phyloP scores from a whole-genome alignment of 2,113 vertebrate species.

The Pithys albifrons region DNA sequence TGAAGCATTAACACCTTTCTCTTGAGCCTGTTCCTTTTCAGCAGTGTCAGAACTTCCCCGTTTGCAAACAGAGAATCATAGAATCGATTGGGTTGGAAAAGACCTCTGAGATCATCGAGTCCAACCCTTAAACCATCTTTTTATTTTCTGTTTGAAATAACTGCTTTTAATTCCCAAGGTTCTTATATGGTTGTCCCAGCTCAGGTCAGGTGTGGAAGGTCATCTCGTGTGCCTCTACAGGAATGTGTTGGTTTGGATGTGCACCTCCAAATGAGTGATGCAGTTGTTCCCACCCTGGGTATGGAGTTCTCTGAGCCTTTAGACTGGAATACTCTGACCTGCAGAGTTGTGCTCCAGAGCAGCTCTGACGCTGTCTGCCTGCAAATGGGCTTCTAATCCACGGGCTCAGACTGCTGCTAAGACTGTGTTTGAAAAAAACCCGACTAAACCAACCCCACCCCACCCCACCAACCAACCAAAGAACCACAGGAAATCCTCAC shows the following conservation, averaged over 20 bases:
- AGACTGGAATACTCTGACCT: not conserved
- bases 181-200: not conserved
- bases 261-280: not conserved
- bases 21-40: not conserved
- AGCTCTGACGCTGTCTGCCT: not conserved
- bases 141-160: not conserved
- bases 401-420: not conserved
- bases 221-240: not conserved
- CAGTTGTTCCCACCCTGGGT: not conserved
- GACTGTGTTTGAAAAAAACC: not conserved
- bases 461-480: not conserved
- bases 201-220: not conserved
- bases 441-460: accelerated
- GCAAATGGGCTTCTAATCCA: not conserved
- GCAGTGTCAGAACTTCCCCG: not conserved
- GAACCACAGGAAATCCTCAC: not conserved
- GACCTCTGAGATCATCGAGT: too few species aligned
- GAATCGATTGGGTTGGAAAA: too few species aligned
- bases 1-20: not conserved
- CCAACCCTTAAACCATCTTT: too few species aligned
- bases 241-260: not conserved
- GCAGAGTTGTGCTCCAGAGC: not conserved
- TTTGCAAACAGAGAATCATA: too few species aligned
- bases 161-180: not conserved
- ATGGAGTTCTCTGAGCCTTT: not conserved